A percentile compares a stretch with the other conserved stretches of the same genome.
These are phyloP conservation scores for Ailuropoda melanoleuca DNA, from an alignment of 2,113 vertebrate genomes.

Conservation along the genomic window DNA sequence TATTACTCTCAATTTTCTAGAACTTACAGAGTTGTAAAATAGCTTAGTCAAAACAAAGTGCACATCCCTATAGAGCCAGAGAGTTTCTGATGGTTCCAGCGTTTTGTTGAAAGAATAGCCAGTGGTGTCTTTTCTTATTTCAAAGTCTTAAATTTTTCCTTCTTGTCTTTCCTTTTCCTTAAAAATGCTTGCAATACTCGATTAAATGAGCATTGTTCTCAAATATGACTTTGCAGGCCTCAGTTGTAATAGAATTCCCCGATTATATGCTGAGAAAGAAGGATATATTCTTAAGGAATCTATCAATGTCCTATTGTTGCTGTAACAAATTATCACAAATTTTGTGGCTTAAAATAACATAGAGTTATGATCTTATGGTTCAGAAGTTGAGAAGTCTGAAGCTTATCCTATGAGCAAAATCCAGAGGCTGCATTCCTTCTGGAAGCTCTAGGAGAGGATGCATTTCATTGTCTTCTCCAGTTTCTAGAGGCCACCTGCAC, in stretches of 20 bases:
- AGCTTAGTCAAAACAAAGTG: neutral
- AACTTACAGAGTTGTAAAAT: neutral
- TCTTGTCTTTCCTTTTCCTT: neutral
- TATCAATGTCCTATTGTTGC: neutral
- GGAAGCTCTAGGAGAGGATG: neutral
- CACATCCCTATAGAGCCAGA: neutral
- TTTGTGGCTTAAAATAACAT: neutral
- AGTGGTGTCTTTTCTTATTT: slow-evolving; percentile 6
- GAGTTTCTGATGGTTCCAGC: neutral
- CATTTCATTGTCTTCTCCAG: neutral
- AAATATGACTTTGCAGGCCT: neutral
- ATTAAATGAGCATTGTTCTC: neutral
- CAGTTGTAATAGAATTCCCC: neutral
- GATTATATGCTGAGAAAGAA: neutral
- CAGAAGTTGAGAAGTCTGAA: neutral
- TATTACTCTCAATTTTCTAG: neutral
- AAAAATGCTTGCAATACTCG: neutral
- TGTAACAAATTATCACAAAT: neutral
- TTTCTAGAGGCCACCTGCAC: neutral
- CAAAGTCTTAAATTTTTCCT: neutral
- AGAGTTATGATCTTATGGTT: neutral
- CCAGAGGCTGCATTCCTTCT: neutral
- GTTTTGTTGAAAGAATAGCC: neutral
- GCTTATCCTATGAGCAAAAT: neutral
- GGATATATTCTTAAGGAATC: neutral